Base-by-base conservation (phyloP, 37 sponge, comb jelly and placozoan genomes). In the Lycopodina hypogea region DNA sequence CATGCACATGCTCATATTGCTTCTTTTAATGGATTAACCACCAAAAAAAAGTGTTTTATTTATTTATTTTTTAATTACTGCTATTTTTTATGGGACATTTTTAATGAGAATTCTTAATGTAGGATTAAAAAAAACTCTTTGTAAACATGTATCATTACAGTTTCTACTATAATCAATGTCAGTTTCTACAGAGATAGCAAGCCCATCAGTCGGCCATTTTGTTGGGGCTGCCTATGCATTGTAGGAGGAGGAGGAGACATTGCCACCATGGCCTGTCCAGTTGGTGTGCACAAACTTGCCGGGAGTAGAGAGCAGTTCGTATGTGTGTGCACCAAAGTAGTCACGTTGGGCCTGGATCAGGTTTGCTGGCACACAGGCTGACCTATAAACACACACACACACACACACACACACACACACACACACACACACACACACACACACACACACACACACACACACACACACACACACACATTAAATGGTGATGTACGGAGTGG, bases 291-390 rank as follows among this genome's bases (percentile, higher is more conserved):
- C 76, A 79, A 92, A 94, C n/a, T 76, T 84, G 40, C 90, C 95
- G 39, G 95, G 95, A 14, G 87, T 75, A 48, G 79, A 64, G 38
- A 94, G 87, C 45, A 94, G 84, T 75, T 97, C 95, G 77, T 97
- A 97, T 35, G 98, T 97, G 84, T 97, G 98, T 51, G 98, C 98
- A 35, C 98, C 98, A 68, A 97, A 97, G 84, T 97, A 97, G 84
- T 97, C 98, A 4, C 98, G 33, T 83, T 97, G 98, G n/a, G 98
- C 98, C 66, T 97, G 98, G 55, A 97, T 90, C 57, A 97, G 87
- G 75, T 97, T 97, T 23, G 98, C 98, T 28, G 98, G 98, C 11
- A 97, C 69, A 39, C 61, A 24, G 58, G 74, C 91, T 34, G 86
- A 82, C 38, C 95, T 94, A 50, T 29, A 29, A 34, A 14, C 6